Base-by-base conservation (phyloP, 2,888 invertebrate species). In the Clepsis dumicolana region DNA sequence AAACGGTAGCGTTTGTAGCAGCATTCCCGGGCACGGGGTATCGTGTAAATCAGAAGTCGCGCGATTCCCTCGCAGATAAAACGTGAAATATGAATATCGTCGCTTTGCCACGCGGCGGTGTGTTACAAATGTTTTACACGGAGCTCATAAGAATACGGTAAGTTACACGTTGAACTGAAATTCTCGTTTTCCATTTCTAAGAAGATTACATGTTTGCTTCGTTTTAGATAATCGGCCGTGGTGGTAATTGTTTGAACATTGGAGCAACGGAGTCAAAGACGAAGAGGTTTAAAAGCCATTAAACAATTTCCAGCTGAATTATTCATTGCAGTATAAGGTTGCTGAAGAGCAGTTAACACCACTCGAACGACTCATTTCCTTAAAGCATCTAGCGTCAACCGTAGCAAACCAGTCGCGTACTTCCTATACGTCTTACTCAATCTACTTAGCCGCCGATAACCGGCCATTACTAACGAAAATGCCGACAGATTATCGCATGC, bases 391-490 rank as follows among this genome's bases (percentile, higher is more conserved):
- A 84, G 84, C 84, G 81, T 80, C 82, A 82, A 78, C 78, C 79
- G 80, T 75, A 81, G 79, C 80, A 80, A 86, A 87, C 86, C 86
- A 83, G 76, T 77, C 75, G 71, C 72, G 79, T 81, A 80, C 78
- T n/a, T n/a, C n/a, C n/a, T 83, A 88, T 82, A 87, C 88, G 86
- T 88, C 89, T 90, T 84, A 89, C 87, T 88, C 86, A 83, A 90
- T 89, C 88, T 90, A 88, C 88, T 88, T 84, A 84, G 86, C 86
- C 90, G 88, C 88, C 86, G 92, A 91, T 91, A 91, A 89, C 89
- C 84, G 83, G 85, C 87, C 86, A 87, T 88, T 87, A 88, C 88
- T 87, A 87, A 88, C 85, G 87, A 86, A 89, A 88, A 88, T 79
- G 90, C 89, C 91, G 92, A 87, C 90, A 88, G 87, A 89, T 87